Conservation (phyloP, 2,888 invertebrate genomes). For the Dasypolia templi region DNA sequence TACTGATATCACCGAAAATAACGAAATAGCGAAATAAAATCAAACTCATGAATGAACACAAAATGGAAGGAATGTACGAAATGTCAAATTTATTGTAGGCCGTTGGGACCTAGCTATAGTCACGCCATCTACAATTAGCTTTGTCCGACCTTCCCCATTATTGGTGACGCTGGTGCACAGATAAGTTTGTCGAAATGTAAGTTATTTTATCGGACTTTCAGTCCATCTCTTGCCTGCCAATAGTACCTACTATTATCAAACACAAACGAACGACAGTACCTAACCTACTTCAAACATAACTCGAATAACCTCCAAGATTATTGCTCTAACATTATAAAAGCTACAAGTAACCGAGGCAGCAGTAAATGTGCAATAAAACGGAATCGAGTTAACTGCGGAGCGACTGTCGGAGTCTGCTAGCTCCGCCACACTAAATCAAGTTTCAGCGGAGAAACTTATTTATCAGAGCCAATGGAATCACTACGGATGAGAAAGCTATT, state of each 20-base stretch:
- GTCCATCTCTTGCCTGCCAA: neutral
- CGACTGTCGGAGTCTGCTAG: constrained; percentile 54
- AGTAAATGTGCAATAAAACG: constrained; percentile 64
- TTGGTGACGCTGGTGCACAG: too few species aligned
- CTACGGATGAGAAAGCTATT: constrained; percentile 51
- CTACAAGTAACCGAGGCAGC: constrained; percentile 52
- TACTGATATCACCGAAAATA: too few species aligned
- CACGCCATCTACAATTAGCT: too few species aligned
- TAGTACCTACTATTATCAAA: neutral
- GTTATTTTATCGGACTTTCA: neutral
- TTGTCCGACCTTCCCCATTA: too few species aligned
- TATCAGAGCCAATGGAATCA: constrained; percentile 67
- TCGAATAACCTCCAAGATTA: constrained; percentile 39
- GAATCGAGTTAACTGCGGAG: constrained; percentile 65
- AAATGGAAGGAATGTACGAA: too few species aligned
- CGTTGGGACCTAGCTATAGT: too few species aligned
- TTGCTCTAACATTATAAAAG: constrained; percentile 49
- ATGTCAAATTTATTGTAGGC: too few species aligned
- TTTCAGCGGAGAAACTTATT: constrained; percentile 66
- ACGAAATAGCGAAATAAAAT: too few species aligned
- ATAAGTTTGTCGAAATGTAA: too few species aligned
- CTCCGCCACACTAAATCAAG: constrained; percentile 61
- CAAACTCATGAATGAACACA: too few species aligned
- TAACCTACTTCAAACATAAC: constrained; percentile 24
- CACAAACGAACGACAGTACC: constrained; percentile 6